A percentile compares a stretch with the other conserved stretches of the same genome.
Evolutionary conservation across 1,140 invertebrate species (phyloP).

Genomic region (Saxidomus purpurata): DNA sequence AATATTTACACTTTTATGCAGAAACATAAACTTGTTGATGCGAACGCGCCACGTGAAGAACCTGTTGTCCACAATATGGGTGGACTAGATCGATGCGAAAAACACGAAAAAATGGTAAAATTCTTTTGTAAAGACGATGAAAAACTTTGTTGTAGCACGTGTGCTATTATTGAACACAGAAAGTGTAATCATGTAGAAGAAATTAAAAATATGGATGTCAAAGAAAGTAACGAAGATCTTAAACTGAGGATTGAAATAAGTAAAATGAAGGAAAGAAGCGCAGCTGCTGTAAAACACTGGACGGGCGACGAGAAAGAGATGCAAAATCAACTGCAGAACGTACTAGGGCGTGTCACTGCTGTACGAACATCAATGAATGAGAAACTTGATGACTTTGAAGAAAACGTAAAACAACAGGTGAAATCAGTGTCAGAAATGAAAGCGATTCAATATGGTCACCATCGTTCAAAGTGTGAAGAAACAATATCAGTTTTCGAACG

Average conservation of each 20-base stretch:
- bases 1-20: background rate
- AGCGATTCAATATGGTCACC: background rate
- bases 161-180: background rate
- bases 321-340: background rate
- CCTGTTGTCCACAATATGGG: background rate
- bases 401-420: background rate
- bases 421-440: background rate
- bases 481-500: background rate
- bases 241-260: background rate
- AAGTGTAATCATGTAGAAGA: background rate
- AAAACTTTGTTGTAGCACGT: background rate
- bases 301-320: background rate
- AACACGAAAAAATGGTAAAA: background rate
- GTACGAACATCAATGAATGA: background rate
- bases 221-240: background rate
- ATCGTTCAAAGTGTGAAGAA: background rate
- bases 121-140: slow-evolving; percentile 7
- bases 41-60: background rate
- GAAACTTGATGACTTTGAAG: background rate
- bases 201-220: background rate
- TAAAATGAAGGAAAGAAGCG: background rate
- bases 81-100: background rate
- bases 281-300: background rate
- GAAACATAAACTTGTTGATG: background rate
- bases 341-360: background rate